phyloP scores from a whole-genome alignment of 2,113 vertebrate genomes.

The Phalacrocorax aristotelis region DNA sequence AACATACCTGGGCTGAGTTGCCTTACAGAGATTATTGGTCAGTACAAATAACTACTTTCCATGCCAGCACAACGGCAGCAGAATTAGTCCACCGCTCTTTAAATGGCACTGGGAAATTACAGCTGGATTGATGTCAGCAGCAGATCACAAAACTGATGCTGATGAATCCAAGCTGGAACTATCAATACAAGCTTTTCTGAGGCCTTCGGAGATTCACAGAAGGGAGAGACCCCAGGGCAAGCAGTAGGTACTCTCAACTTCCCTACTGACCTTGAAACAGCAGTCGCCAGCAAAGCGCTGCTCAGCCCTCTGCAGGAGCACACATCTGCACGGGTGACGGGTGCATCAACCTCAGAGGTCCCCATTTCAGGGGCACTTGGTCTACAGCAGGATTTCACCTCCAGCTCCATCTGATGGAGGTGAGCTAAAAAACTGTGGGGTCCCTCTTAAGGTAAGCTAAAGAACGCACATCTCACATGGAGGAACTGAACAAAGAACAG shows the following conservation, averaged over 20 bases:
- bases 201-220: not conserved
- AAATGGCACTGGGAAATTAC: not conserved
- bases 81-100: not conserved
- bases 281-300: not conserved
- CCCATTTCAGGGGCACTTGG: not conserved
- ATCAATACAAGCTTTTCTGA: not conserved
- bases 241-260: not conserved
- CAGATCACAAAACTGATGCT: not conserved
- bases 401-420: not conserved
- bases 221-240: not conserved
- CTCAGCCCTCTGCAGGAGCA: not conserved
- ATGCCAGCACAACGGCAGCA: not conserved
- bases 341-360: accelerated
- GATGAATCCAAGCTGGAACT: not conserved
- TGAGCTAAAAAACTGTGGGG: not conserved
- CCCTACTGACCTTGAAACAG: not conserved
- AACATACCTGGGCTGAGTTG: not conserved
- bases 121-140: not conserved
- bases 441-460: not conserved
- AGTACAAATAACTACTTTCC: not conserved
- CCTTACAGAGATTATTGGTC: not conserved
- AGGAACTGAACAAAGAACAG: not conserved
- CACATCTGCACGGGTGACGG: accelerated
- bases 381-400: not conserved
- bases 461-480: accelerated